Evolutionary conservation across 1,140 invertebrate species (phyloP), one percentile per base, ranked within the genome.

Genomic region (Sminthurides bifidus): DNA sequence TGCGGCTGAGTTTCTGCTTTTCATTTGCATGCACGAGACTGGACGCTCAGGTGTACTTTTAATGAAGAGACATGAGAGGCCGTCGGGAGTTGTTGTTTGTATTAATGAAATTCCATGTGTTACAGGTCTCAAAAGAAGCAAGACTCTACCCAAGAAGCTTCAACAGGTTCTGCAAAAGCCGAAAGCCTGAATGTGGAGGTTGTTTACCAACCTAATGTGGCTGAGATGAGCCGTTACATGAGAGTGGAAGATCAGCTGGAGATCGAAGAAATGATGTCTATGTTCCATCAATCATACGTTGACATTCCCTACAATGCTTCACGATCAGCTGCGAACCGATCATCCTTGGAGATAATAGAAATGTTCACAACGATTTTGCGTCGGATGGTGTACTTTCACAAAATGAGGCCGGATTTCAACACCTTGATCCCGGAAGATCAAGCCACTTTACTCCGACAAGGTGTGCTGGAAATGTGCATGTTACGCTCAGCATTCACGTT

Each of bases 391-490:
- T 64, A 65, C 26, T 72, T 69, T 51, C 61, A 66, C 3, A 63
- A 66, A 35, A 45, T 59, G n/a, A 26, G 73, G 10, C 61, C 66
- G 0, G 61, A 70, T 1, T 77, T 76, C 63, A 68, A 68, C 40
- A 65, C 66, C 6, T 66, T 77, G 10, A 68, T 67, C 10, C 66
- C 70, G 50, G 59, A 61, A 2, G 75, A 76, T 59, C 74, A 76
- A 65, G 71, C 72, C 50, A 69, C 69, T n/a, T 64, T 77, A 15
- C 64, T 77, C 30, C 69, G 75, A 50, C 71, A 70, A 27, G 72
- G 73, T 33, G 72, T 74, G 48, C 70, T 77, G 44, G 76, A 77
- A 64, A 66, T 77, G 67, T 72, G 75, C 58, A 73, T 77, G 60
- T 67, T 77, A 14, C 66, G 74, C 19, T 52, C 73, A 67, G 63